These are phyloP conservation scores for Mobula birostris DNA, from an alignment of 2,113 vertebrate species.

Conservation along the genomic window DNA sequence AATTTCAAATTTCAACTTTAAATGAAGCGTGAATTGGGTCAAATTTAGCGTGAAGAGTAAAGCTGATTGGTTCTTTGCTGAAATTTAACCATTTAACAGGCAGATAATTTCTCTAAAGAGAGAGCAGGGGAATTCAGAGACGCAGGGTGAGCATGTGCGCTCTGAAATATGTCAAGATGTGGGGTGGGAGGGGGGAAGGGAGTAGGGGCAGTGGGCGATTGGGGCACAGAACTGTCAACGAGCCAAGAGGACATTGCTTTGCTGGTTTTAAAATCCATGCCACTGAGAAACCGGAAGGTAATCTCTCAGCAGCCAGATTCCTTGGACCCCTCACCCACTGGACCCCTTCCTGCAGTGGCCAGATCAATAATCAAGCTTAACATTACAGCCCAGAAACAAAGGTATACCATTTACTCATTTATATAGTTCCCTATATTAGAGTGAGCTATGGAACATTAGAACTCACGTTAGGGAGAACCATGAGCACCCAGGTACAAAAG, in stretches of 20 bases:
- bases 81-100: conserved; percentile 31
- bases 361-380: conserved; percentile 38
- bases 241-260: background rate
- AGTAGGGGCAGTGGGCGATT: too few relatives aligned
- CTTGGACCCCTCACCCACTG: background rate
- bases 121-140: background rate
- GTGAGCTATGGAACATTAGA: background rate
- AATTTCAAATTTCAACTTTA: conserved; percentile 29
- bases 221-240: background rate
- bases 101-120: background rate
- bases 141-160: background rate
- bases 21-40: conserved; percentile 28
- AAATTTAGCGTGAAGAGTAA: conserved; percentile 1
- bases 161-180: background rate
- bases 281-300: conserved; percentile 18
- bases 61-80: background rate
- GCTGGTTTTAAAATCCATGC: conserved; percentile 19
- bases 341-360: background rate
- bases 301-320: too few relatives aligned
- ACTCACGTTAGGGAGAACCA: background rate
- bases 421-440: background rate
- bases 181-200: background rate
- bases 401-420: background rate
- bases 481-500: too few relatives aligned
- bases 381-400: background rate